Percentiles rank a stretch among this genome's conserved stretches.
These are phyloP conservation scores for Allolobophora icterica DNA, from an alignment of 2,888 invertebrate species.

Conservation along the genomic window DNA sequence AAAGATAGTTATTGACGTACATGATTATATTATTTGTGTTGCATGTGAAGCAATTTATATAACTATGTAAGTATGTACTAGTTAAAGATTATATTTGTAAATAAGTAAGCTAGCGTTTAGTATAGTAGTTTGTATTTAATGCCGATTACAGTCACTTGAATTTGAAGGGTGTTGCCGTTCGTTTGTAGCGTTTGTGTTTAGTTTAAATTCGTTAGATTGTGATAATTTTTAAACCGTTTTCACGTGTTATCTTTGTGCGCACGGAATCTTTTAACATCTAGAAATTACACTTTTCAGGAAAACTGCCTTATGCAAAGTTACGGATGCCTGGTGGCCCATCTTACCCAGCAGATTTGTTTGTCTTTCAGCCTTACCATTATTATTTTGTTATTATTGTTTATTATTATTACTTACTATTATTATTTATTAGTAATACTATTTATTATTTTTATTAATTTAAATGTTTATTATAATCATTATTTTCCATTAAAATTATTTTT, in stretches of 20 bases:
- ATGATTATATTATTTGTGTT: slow-evolving; percentile 17
- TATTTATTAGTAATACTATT: not conserved
- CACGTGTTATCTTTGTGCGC: not conserved
- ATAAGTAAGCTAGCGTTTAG: not conserved
- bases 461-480: not conserved
- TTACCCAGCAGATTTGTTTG: not conserved
- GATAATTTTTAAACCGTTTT: not conserved
- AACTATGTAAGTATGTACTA: not conserved
- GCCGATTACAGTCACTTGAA: slow-evolving; percentile 2
- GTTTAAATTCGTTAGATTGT: slow-evolving; percentile 6
- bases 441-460: not conserved
- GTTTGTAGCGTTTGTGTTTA: not conserved
- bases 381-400: not conserved
- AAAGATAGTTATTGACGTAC: not conserved
- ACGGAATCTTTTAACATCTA: not conserved
- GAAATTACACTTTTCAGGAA: slow-evolving; percentile 2
- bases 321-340: not conserved
- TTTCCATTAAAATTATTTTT: not conserved
- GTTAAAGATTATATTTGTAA: not conserved
- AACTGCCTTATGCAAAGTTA: not conserved
- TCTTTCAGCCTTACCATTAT: not conserved
- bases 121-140: slow-evolving; percentile 8
- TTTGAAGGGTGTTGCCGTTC: not conserved
- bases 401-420: not conserved
- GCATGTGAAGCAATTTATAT: slow-evolving; percentile 17